phyloP scores from a whole-genome alignment of 2,797 vertebrate genomes.

The Melanitta fusca region DNA sequence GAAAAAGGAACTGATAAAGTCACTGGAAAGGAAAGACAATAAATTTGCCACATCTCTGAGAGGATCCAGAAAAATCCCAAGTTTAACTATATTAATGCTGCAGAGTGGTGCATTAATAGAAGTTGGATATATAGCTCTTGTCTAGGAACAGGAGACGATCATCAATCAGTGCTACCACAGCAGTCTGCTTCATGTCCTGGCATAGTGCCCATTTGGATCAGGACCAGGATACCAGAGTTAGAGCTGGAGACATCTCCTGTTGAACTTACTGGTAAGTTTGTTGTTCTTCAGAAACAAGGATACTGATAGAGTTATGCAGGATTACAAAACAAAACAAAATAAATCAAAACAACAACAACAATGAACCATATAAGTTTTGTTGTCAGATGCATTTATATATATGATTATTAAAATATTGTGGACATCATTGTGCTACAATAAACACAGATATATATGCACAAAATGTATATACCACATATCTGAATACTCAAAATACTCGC shows the following conservation, averaged over 20 bases:
- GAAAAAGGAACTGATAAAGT: constrained; percentile 21
- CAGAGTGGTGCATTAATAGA: not conserved
- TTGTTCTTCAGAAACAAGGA: not conserved
- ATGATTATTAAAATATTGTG: not conserved
- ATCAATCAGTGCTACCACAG: constrained; percentile 37
- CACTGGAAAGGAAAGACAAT: not conserved
- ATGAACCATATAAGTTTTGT: rapidly evolving
- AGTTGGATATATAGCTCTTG: constrained; percentile 41
- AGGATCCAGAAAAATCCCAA: constrained; percentile 32
- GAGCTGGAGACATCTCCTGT: not conserved
- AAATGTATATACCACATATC: not conserved
- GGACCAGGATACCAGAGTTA: not conserved
- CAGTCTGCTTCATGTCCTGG: not conserved
- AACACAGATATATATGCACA: not conserved
- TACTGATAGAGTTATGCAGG: not conserved
- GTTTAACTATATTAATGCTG: constrained; percentile 40
- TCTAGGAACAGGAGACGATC: not conserved
- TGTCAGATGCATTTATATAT: not conserved
- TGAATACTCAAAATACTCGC: not conserved
- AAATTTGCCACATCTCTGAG: constrained; percentile 8
- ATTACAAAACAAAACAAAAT: not conserved
- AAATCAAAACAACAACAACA: not conserved
- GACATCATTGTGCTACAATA: not conserved
- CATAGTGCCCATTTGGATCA: not conserved
- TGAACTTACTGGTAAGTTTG: not conserved